These are phyloP conservation scores for Tetragonula clypearis DNA, from an alignment of 1,140 invertebrate genomes.

Conservation along the genomic window DNA sequence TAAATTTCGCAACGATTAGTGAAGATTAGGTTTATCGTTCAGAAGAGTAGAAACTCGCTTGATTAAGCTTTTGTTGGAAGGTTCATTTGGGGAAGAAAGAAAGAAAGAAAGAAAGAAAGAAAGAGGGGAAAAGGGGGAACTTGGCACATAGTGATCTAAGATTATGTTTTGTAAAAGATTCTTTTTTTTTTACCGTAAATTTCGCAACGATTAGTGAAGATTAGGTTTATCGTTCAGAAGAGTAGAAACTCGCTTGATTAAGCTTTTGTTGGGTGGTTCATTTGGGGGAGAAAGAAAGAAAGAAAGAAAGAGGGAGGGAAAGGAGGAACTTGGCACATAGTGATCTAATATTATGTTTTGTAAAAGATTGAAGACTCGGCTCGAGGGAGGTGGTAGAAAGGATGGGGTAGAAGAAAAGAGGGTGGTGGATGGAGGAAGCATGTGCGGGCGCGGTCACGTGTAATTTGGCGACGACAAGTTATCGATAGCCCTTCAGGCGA, in stretches of 20 bases:
- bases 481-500: constrained; percentile 78
- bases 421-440: background rate
- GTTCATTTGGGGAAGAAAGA: background rate
- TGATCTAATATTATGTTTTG: background rate
- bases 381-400: background rate
- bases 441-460: constrained; percentile 59
- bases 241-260: too few relatives aligned
- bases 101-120: too few relatives aligned
- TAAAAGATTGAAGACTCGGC: background rate
- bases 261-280: background rate
- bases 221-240: too few relatives aligned
- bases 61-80: too few relatives aligned
- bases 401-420: background rate
- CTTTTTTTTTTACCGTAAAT: background rate
- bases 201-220: too few relatives aligned
- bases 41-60: too few relatives aligned
- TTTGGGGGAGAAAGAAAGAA: background rate
- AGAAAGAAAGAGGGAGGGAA: background rate
- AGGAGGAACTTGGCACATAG: background rate
- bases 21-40: too few relatives aligned
- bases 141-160: background rate
- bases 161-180: background rate
- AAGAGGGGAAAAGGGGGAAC: background rate
- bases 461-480: constrained; percentile 79
- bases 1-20: too few relatives aligned